Evolutionary conservation across 2,113 vertebrate species (phyloP).

Genomic region (Phocoena phocoena): DNA sequence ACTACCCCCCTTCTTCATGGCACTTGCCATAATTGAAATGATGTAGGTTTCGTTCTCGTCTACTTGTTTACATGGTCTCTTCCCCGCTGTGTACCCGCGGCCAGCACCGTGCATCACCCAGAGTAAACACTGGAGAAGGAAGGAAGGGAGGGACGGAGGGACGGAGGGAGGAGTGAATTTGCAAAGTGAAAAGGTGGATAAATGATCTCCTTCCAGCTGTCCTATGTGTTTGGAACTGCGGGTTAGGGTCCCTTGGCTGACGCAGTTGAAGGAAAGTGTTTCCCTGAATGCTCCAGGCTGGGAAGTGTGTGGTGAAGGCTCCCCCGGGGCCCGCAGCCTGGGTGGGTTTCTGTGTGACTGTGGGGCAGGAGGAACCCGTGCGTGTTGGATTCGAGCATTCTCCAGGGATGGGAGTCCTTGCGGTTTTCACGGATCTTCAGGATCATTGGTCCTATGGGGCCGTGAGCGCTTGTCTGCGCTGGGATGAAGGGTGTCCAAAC

Average conservation of each 20-base stretch:
- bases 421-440: neutral
- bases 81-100: neutral
- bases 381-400: fast-evolving
- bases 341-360: too few species aligned
- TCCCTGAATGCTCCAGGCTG: neutral
- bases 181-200: neutral
- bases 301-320: fast-evolving
- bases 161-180: neutral
- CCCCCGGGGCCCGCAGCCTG: fast-evolving
- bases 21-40: neutral
- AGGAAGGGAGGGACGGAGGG: too few species aligned
- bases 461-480: neutral
- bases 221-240: neutral
- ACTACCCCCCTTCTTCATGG: neutral
- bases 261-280: neutral
- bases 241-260: neutral
- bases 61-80: fast-evolving
- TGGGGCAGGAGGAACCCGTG: fast-evolving
- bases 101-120: neutral
- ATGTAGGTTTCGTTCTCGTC: neutral
- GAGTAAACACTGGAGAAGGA: neutral
- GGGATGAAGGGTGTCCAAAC: neutral
- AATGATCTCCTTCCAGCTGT: neutral
- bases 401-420: too few species aligned
- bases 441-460: neutral